Conservation (phyloP, 2,113 vertebrate species). For the Leptosomus discolor region DNA sequence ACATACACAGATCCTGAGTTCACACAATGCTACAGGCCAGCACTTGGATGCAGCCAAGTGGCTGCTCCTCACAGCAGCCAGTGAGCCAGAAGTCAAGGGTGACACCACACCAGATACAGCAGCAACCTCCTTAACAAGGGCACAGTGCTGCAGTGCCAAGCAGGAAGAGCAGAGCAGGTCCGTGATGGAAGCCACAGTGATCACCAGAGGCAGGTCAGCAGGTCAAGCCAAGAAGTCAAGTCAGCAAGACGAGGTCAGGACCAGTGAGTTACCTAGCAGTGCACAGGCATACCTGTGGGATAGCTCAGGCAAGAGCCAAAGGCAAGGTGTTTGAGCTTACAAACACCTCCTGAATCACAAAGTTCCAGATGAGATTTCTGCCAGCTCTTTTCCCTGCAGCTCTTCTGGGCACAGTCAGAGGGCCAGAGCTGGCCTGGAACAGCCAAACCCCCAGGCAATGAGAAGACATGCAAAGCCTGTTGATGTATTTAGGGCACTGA, state of each 20-base stretch:
- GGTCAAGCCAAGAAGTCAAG: not conserved
- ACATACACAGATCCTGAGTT: not conserved
- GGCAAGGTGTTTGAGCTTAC: not conserved
- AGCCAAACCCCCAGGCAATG: not conserved
- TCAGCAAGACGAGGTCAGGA: not conserved
- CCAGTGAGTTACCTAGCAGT: not conserved
- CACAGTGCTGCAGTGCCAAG: not conserved
- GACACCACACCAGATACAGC: not conserved
- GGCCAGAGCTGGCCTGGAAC: not conserved
- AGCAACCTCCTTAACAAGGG: not conserved
- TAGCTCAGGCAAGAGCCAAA: not conserved
- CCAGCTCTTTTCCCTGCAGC: not conserved
- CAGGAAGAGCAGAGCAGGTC: not conserved
- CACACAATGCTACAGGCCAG: too few relatives aligned
- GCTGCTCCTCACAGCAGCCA: not conserved
- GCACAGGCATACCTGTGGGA: not conserved
- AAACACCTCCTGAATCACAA: not conserved
- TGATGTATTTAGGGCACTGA: not conserved
- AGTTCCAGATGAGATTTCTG: not conserved
- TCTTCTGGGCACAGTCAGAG: not conserved
- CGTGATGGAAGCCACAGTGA: not conserved
- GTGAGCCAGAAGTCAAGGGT: not conserved
- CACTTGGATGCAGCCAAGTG: not conserved
- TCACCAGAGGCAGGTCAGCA: not conserved
- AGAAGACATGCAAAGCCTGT: not conserved